Percentiles rank a stretch among this genome's conserved stretches.
These are phyloP conservation scores for Wiebesia pumilae DNA, from an alignment of 1,140 invertebrate species.

Conservation along the genomic window DNA sequence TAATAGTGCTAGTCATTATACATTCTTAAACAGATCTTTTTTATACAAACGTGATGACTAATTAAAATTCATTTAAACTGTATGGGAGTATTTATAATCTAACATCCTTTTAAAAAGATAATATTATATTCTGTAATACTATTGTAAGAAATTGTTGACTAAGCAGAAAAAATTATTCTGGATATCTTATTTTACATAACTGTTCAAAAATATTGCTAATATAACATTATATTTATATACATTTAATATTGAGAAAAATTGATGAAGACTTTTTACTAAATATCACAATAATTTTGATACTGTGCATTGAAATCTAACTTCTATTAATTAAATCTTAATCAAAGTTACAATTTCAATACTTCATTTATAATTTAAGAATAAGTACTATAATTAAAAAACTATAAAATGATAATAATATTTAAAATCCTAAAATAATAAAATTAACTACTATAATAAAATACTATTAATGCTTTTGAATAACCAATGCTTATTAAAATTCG, in stretches of 20 bases:
- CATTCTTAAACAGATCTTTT: constrained; percentile 12
- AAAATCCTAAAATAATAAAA: too few species aligned
- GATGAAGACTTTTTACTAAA: not conserved
- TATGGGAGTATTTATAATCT: not conserved
- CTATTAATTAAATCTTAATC: not conserved
- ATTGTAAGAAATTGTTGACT: constrained; percentile 17
- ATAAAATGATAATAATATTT: too few species aligned
- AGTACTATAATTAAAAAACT: too few species aligned
- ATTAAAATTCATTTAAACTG: constrained; percentile 22
- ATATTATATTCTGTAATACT: not conserved
- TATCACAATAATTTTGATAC: not conserved
- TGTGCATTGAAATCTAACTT: not conserved
- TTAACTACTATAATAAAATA: too few species aligned
- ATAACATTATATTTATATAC: too few species aligned
- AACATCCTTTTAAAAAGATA: constrained; percentile 8
- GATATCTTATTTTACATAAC: too few species aligned
- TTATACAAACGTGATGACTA: constrained; percentile 29
- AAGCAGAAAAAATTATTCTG: constrained; percentile 24
- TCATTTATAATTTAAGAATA: too few species aligned
- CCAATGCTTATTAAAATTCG: too few species aligned
- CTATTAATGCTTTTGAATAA: too few species aligned
- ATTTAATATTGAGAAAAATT: not conserved
- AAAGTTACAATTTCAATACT: too few species aligned
- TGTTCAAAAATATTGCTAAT: too few species aligned
- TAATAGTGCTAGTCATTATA: constrained; percentile 37